A percentile compares a stretch with the other conserved stretches of the same genome.
Conservation (phyloP, 2,113 vertebrate species). For the Clarias batrachus region DNA sequence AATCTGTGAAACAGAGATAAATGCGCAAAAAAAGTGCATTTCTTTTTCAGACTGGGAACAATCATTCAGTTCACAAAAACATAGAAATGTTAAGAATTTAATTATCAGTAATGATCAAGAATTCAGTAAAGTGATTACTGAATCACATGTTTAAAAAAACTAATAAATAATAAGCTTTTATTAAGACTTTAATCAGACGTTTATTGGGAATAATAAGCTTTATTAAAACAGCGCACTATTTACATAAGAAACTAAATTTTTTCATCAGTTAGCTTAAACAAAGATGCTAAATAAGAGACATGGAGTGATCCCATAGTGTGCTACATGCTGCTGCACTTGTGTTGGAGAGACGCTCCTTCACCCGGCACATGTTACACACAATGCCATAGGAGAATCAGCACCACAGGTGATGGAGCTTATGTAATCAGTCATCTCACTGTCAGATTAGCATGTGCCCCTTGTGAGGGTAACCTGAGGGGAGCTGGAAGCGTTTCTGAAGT, state of each 20-base stretch:
- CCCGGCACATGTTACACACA: constrained; percentile 55
- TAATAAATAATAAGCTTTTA: not conserved
- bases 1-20: not conserved
- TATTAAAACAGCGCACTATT: not conserved
- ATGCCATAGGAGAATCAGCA: constrained; percentile 58
- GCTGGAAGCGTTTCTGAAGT: not conserved
- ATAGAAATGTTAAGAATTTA: not conserved
- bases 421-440: constrained; percentile 70
- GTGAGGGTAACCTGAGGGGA: constrained; percentile 49
- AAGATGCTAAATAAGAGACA: not conserved
- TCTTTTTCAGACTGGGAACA: not conserved
- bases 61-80: not conserved
- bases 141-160: not conserved
- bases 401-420: constrained; percentile 53
- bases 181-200: not conserved
- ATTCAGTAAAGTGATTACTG: not conserved
- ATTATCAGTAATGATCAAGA: not conserved
- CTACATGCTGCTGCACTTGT: constrained; percentile 24
- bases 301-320: not conserved
- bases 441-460: constrained; percentile 62
- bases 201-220: not conserved
- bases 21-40: not conserved
- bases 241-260: not conserved
- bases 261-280: not conserved
- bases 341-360: not conserved